phyloP scores from a whole-genome alignment of 2,888 invertebrate genomes.

The Dicyrtoma fusca region DNA sequence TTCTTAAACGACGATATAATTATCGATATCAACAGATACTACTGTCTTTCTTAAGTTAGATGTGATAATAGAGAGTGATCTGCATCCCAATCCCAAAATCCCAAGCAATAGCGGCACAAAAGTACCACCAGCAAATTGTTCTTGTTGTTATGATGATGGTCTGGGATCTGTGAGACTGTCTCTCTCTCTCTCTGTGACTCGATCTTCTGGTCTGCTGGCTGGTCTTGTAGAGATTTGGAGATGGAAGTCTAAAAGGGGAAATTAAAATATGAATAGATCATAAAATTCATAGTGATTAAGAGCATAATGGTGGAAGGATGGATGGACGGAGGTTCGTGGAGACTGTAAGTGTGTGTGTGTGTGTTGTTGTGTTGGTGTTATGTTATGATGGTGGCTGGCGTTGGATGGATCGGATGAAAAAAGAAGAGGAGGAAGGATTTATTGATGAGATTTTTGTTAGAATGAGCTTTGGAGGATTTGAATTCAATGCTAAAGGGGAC shows the following conservation, averaged over 20 bases:
- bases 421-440: slow-evolving; percentile 21
- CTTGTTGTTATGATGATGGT: too few species aligned
- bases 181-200: too few species aligned
- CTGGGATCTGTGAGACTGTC: too few species aligned
- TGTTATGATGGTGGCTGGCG: background rate
- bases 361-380: background rate
- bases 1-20: too few species aligned
- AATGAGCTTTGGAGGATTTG: background rate
- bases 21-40: too few species aligned
- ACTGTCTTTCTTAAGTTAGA: too few species aligned
- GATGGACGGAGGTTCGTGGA: background rate
- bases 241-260: background rate
- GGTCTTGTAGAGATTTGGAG: too few species aligned
- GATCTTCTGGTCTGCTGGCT: too few species aligned
- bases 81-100: too few species aligned
- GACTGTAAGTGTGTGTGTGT: background rate
- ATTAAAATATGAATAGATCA: background rate
- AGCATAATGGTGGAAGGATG: background rate
- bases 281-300: background rate
- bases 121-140: too few species aligned
- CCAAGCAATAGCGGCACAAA: too few species aligned
- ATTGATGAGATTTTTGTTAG: slow-evolving; percentile 14
- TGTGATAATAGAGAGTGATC: too few species aligned
- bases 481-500: slow-evolving; percentile 22
- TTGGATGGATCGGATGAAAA: background rate